Percentiles rank a stretch among this genome's conserved stretches.
These are phyloP conservation scores for Entomobrya multifasciata DNA, from an alignment of 2,888 invertebrate genomes.

Conservation along the genomic window DNA sequence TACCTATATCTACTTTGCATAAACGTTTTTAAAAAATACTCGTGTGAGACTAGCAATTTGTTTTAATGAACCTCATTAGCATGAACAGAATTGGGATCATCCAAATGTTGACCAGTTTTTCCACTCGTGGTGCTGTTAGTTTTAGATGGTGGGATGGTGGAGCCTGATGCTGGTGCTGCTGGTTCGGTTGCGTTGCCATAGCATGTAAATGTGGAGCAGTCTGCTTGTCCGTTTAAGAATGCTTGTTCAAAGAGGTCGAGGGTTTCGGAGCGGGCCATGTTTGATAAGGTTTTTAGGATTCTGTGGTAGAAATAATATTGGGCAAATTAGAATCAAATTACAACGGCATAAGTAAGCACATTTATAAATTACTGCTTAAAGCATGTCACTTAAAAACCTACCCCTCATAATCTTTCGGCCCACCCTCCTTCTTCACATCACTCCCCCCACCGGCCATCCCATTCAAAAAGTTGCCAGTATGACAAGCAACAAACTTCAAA, in stretches of 20 bases:
- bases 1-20: too few species aligned
- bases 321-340: too few species aligned
- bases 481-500: slow-evolving; percentile 47
- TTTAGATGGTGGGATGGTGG: too few species aligned
- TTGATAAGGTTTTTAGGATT: slow-evolving; percentile 10
- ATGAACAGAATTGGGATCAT: too few species aligned
- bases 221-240: slow-evolving; percentile 4
- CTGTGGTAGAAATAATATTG: not conserved
- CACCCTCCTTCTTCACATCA: not conserved
- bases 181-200: not conserved
- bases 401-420: slow-evolving; percentile 15
- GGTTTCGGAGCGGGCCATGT: slow-evolving; percentile 12
- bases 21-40: too few species aligned
- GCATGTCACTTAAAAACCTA: too few species aligned
- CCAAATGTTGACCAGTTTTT: too few species aligned
- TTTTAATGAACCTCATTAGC: not conserved
- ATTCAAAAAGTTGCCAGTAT: slow-evolving; percentile 50
- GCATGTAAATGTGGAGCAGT: slow-evolving; percentile 39
- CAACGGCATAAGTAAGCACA: too few species aligned
- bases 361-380: too few species aligned
- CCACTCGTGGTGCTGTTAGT: too few species aligned
- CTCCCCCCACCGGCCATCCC: not conserved
- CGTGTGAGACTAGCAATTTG: not conserved
- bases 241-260: slow-evolving; percentile 45
- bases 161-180: not conserved